Evolutionary conservation across 1,140 invertebrate species (phyloP).

Genomic region (Ostrea edulis): DNA sequence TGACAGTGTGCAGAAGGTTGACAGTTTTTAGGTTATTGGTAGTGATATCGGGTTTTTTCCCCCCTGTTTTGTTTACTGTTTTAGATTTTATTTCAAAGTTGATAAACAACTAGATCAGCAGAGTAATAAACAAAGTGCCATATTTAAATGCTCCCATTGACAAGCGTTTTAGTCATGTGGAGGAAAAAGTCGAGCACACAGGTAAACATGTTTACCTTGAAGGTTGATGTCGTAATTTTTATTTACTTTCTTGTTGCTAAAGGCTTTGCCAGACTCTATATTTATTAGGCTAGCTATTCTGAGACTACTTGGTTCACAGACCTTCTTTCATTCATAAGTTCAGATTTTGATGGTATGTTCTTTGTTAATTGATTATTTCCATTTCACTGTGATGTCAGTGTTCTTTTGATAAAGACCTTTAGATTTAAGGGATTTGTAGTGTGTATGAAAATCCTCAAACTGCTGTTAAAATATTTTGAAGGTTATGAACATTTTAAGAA

Average conservation of each 20-base stretch:
- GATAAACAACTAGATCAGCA: constrained; percentile 34
- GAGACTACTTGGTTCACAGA: not conserved
- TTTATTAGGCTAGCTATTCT: not conserved
- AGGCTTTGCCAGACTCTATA: not conserved
- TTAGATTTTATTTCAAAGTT: not conserved
- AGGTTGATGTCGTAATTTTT: not conserved
- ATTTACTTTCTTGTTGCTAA: not conserved
- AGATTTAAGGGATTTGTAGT: no score
- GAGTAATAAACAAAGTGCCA: not conserved
- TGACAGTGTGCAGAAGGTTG: not conserved
- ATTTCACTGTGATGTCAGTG: no score
- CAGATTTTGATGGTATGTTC: not conserved
- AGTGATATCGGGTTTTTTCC: not conserved
- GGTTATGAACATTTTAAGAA: no score
- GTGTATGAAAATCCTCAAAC: no score
- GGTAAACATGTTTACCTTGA: constrained; percentile 10
- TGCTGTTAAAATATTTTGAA: no score
- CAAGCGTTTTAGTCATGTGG: no score
- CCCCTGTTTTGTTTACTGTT: not conserved
- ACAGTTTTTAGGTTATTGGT: not conserved
- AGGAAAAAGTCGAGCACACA: not conserved
- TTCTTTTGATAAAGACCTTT: no score
- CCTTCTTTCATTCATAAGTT: not conserved
- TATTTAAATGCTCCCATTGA: not conserved
- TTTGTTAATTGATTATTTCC: no score